Evolutionary conservation across 2,888 invertebrate genomes (phyloP), one percentile per base, ranked within the genome.

Genomic region (Noctua pronuba): DNA sequence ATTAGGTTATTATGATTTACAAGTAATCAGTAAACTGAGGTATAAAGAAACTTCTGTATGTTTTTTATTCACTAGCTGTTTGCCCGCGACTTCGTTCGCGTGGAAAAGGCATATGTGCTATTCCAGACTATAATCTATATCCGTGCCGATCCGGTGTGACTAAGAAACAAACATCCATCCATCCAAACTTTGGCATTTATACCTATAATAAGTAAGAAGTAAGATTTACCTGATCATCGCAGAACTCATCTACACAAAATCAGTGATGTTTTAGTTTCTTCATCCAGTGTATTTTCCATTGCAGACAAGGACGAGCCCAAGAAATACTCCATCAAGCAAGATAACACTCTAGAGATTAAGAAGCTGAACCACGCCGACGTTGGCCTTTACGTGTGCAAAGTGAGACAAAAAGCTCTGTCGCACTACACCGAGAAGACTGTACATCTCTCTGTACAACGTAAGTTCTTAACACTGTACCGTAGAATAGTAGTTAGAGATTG

Each of bases 361-460:
- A 94, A 94, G 73, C 87, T 96, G n/a, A 92, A 92, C 4, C 95
- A 95, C 76, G 91, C 90, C 68, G 96, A 96, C 79, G 92, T 94
- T 0, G 96, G 95, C 13, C 92, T 93, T 46, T 96, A 96, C 78
- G 92, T 94, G 46, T 96, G 96, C 83, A 95, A 95, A 89, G 95
- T 95, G 21, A 94, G 94, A 1, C 96, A 96, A 83, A 94, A 95
- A 78, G 90, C 89, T 0, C 88, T 96, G 35, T 94, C 94, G 0
- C 92, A 96, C 86, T 96, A 95, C 83, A 93, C 94, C 0, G 93
- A 95, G 73, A 96, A 95, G 86, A 92, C 90, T 13, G 91, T 95
- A 5, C 91, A 92, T 72, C 91, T 96, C 2, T 90, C 91, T 60
- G 96, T 96, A 0, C 93, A 92, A 87, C 96, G 96, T 96, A 90